These are phyloP conservation scores for Siniperca scherzeri DNA, from an alignment of 2,797 vertebrate species.

Conservation along the genomic window DNA sequence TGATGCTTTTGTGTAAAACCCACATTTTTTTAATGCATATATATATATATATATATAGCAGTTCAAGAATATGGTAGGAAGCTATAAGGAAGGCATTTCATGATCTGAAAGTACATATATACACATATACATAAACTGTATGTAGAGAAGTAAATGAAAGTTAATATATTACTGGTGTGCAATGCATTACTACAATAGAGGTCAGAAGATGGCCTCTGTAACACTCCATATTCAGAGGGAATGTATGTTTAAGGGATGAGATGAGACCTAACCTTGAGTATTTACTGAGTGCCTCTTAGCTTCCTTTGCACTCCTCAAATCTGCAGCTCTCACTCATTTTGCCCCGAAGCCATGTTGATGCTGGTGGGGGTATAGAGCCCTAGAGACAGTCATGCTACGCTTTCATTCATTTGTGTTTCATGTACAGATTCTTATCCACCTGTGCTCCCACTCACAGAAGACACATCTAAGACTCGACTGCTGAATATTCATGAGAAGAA, in stretches of 20 bases:
- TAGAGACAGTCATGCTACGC: slow-evolving; percentile 59
- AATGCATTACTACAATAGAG: not conserved
- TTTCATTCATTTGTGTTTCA: slow-evolving; percentile 73
- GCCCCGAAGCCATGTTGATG: slow-evolving; percentile 69
- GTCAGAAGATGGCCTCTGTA: slow-evolving; percentile 20
- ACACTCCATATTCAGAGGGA: slow-evolving; percentile 29
- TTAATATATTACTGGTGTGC: not conserved
- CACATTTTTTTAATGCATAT: not conserved
- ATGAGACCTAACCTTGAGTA: slow-evolving; percentile 76
- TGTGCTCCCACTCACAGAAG: slow-evolving; percentile 41
- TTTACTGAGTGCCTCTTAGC: slow-evolving; percentile 61
- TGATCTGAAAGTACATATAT: not conserved
- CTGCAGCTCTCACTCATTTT: slow-evolving; percentile 51
- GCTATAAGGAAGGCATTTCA: not conserved
- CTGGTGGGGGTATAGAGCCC: slow-evolving; percentile 58
- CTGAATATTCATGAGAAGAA: slow-evolving; percentile 64
- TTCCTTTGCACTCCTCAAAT: slow-evolving; percentile 63
- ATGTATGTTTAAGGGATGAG: slow-evolving; percentile 59
- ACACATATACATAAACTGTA: not conserved
- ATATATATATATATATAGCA: not conserved
- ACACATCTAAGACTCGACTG: slow-evolving; percentile 30
- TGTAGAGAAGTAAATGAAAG: not conserved
- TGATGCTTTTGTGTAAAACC: slow-evolving; percentile 13
- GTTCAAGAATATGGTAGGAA: not conserved
- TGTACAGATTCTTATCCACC: slow-evolving; percentile 70